These are phyloP conservation scores for Ornithoptera priamus DNA, from an alignment of 2,888 invertebrate species.

Conservation along the genomic window DNA sequence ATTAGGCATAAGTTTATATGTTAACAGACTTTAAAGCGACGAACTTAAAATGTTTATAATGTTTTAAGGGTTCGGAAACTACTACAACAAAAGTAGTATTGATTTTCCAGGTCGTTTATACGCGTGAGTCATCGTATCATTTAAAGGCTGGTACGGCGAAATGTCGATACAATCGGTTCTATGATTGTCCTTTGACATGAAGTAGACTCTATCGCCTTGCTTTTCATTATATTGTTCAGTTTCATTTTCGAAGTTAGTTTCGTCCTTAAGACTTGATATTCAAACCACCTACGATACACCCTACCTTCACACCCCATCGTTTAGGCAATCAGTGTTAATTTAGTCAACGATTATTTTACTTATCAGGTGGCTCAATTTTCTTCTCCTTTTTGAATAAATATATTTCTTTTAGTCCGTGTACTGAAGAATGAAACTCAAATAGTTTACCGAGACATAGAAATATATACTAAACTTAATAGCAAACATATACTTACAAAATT, in stretches of 20 bases:
- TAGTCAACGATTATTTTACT: too few species aligned
- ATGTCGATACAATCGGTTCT: constrained; percentile 32
- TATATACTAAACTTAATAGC: too few species aligned
- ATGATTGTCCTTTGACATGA: constrained; percentile 24
- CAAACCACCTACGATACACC: neutral
- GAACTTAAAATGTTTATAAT: neutral
- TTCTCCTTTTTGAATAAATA: too few species aligned
- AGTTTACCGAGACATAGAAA: too few species aligned
- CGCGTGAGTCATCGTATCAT: constrained; percentile 49
- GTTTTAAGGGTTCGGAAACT: neutral
- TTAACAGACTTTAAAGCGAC: too few species aligned
- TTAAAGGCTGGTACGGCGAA: constrained; percentile 47
- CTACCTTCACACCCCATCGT: too few species aligned
- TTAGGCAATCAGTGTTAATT: too few species aligned
- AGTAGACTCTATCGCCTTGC: neutral
- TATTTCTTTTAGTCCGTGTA: too few species aligned
- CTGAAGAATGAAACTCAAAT: too few species aligned
- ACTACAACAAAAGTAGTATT: constrained; percentile 35
- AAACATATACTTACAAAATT: too few species aligned
- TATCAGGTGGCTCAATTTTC: too few species aligned
- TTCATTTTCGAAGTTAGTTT: neutral
- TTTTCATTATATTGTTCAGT: neutral
- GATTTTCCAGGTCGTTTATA: constrained; percentile 46
- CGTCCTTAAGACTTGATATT: neutral
- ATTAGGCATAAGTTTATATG: too few species aligned